Evolutionary conservation across 2,888 invertebrate genomes (phyloP).

Genomic region (Dichetophora obliterata): DNA sequence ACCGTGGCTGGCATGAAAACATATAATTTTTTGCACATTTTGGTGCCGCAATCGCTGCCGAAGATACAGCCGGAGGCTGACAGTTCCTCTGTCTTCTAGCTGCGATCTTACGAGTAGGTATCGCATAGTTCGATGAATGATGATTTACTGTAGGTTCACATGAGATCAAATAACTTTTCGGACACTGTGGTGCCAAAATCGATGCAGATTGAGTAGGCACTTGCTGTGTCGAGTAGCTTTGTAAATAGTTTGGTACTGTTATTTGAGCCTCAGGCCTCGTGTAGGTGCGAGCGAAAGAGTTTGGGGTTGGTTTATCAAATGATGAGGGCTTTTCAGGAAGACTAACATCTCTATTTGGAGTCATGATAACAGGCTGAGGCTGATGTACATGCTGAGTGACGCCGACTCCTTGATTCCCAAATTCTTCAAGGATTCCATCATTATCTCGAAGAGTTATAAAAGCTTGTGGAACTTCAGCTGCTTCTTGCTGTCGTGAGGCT

Average conservation of each 20-base stretch:
- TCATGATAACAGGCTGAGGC: too few species aligned
- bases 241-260: not conserved
- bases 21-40: conserved; percentile 57
- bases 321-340: not conserved
- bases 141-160: conserved; percentile 48
- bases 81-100: too few species aligned
- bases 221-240: not conserved
- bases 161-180: conserved; percentile 56
- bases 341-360: too few species aligned
- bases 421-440: not conserved
- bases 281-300: conserved; percentile 50
- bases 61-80: too few species aligned
- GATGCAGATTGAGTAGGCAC: not conserved
- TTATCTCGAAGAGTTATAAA: not conserved
- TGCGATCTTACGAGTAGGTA: too few species aligned
- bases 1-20: conserved; percentile 56
- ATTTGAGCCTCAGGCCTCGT: conserved; percentile 16
- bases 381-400: not conserved
- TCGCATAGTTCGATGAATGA: too few species aligned
- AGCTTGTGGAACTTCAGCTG: conserved; percentile 50
- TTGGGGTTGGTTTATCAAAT: conserved; percentile 27
- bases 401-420: not conserved
- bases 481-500: conserved; percentile 53
- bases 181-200: conserved; percentile 52
- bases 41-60: conserved; percentile 43